Percentiles rank a stretch among this genome's conserved stretches.
These are phyloP conservation scores for Aradus depressus DNA, from an alignment of 2,888 invertebrate species.

Conservation along the genomic window DNA sequence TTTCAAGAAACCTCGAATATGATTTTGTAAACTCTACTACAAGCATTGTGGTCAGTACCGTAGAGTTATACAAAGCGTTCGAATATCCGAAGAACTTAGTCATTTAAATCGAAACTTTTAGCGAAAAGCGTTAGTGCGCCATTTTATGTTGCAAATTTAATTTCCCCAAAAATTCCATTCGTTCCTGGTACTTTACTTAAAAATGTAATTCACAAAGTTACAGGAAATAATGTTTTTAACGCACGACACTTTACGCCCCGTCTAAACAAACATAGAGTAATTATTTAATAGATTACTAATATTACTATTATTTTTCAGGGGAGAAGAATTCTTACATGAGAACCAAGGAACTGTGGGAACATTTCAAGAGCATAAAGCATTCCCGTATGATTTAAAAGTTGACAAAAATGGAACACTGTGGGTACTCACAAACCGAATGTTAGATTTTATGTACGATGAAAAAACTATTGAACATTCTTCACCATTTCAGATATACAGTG, in stretches of 20 bases:
- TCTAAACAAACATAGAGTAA: no score
- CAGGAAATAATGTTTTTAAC: no score
- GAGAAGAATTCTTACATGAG: slow-evolving; percentile 51
- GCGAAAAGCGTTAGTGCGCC: no score
- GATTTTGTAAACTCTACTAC: neutral
- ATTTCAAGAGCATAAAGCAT: slow-evolving; percentile 51
- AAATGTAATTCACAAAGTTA: no score
- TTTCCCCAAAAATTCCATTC: no score
- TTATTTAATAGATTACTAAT: no score
- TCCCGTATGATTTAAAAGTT: slow-evolving; percentile 69
- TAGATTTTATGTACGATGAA: slow-evolving; percentile 22
- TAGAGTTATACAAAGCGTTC: neutral
- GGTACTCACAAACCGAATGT: slow-evolving; percentile 46
- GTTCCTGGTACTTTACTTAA: no score
- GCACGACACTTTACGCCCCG: no score
- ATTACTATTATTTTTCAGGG: slow-evolving; percentile 30
- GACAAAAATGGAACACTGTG: slow-evolving; percentile 60
- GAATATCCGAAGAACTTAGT: no score
- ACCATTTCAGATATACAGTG: slow-evolving; percentile 20
- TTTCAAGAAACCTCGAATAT: no score
- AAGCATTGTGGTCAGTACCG: neutral
- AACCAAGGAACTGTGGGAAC: slow-evolving; percentile 51
- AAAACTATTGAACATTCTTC: slow-evolving; percentile 10
- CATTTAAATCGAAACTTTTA: no score
- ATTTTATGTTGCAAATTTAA: no score